phyloP scores from a whole-genome alignment of 2,797 vertebrate species.

The Gobio occitaniae region DNA sequence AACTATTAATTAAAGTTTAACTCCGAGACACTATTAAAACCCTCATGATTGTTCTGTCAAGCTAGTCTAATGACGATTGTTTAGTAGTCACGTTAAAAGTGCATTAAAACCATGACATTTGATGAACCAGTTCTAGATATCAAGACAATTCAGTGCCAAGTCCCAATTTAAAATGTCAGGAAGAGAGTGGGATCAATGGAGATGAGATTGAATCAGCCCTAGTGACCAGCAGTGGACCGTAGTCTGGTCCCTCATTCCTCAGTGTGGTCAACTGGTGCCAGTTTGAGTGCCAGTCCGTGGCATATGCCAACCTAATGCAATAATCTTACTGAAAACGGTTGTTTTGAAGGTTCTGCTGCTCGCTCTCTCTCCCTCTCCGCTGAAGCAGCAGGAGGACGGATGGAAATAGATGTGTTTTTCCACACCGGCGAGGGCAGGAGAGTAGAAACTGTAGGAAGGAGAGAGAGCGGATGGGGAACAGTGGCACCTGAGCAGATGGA shows the following conservation, averaged over 20 bases:
- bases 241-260: neutral
- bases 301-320: slow-evolving; percentile 18
- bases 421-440: slow-evolving; percentile 5
- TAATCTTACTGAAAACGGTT: neutral
- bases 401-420: slow-evolving; percentile 56
- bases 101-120: no score
- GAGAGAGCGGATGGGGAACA: slow-evolving; percentile 36
- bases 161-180: neutral
- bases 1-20: neutral
- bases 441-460: slow-evolving; percentile 19
- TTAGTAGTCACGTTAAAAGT: neutral
- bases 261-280: neutral
- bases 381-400: slow-evolving; percentile 37
- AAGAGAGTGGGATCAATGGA: neutral
- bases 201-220: neutral
- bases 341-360: neutral
- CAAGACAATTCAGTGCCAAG: neutral
- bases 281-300: slow-evolving; percentile 11
- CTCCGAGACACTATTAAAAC: neutral
- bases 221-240: neutral
- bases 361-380: slow-evolving; percentile 28
- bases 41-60: no score
- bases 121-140: neutral
- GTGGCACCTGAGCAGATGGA: slow-evolving; percentile 77
- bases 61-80: neutral